phyloP scores from a whole-genome alignment of 1,140 invertebrate species.

The Brachionus angularis region DNA sequence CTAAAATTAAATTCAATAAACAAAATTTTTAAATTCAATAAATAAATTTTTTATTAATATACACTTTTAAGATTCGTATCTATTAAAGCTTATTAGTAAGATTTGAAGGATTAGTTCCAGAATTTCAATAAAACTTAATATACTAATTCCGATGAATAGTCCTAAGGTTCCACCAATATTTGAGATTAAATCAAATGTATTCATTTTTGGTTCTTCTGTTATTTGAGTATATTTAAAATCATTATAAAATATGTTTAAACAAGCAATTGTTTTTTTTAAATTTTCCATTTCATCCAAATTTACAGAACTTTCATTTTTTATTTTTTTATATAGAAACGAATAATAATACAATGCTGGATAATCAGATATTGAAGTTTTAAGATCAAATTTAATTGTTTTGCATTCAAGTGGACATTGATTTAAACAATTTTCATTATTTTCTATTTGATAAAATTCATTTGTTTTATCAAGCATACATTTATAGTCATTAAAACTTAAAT shows the following conservation, averaged over 20 bases:
- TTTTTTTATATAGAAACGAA: no score
- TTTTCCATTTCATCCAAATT: background rate
- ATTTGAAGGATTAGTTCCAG: slow-evolving; percentile 2
- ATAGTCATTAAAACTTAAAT: no score
- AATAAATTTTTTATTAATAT: no score
- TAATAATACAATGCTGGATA: background rate
- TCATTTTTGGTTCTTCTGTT: background rate
- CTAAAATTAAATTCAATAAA: no score
- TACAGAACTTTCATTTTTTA: no score
- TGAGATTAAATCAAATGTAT: background rate
- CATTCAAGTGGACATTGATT: slow-evolving; percentile 9
- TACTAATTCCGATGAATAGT: slow-evolving; percentile 3
- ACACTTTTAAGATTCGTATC: no score
- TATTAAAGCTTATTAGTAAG: no score
- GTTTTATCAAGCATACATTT: background rate
- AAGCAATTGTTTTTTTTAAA: background rate
- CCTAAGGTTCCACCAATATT: slow-evolving; percentile 13
- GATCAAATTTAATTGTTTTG: background rate
- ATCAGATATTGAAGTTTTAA: background rate
- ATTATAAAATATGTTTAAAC: slow-evolving; percentile 1
- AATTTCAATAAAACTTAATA: background rate
- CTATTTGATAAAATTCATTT: background rate
- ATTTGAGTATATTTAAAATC: background rate
- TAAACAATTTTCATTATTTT: background rate
- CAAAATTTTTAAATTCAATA: no score